phyloP scores from a whole-genome alignment of 1,140 invertebrate genomes.

The Galleria mellonella region DNA sequence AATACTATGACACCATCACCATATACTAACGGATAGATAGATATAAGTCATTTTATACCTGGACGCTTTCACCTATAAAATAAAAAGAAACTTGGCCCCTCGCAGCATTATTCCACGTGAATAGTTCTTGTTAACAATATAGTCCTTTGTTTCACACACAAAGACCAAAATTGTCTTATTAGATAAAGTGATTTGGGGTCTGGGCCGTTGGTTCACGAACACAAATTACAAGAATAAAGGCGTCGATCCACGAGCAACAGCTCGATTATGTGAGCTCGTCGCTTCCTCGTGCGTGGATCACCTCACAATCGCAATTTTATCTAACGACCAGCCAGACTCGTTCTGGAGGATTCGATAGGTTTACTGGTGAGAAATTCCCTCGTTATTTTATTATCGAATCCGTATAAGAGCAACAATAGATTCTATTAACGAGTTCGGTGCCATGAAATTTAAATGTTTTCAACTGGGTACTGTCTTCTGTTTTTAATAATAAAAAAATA shows the following conservation, averaged over 20 bases:
- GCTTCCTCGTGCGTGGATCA: not conserved
- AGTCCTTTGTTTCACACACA: constrained; percentile 4
- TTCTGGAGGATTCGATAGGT: constrained; percentile 2
- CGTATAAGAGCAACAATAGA: not conserved
- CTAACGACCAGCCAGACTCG: constrained; percentile 4
- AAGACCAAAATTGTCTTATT: constrained; percentile 2
- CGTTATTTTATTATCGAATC: constrained; percentile 4
- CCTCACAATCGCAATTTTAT: constrained; percentile 3
- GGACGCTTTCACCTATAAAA: too few relatives aligned
- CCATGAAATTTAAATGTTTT: too few relatives aligned
- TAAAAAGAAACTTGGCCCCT: too few relatives aligned
- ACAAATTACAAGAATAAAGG: constrained; percentile 4
- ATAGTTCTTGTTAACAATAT: constrained; percentile 4
- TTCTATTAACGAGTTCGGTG: not conserved
- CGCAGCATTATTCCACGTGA: not conserved
- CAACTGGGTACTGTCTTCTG: too few relatives aligned
- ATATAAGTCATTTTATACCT: too few relatives aligned
- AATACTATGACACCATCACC: too few relatives aligned
- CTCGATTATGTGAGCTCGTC: constrained; percentile 2
- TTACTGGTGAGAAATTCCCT: constrained; percentile 2
- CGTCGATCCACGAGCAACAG: not conserved
- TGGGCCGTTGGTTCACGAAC: not conserved
- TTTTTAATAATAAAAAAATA: too few relatives aligned
- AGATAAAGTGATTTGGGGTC: constrained; percentile 4
- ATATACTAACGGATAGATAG: too few relatives aligned